Conservation (phyloP, 2,797 vertebrate species). For the Cossypha niveicapilla region DNA sequence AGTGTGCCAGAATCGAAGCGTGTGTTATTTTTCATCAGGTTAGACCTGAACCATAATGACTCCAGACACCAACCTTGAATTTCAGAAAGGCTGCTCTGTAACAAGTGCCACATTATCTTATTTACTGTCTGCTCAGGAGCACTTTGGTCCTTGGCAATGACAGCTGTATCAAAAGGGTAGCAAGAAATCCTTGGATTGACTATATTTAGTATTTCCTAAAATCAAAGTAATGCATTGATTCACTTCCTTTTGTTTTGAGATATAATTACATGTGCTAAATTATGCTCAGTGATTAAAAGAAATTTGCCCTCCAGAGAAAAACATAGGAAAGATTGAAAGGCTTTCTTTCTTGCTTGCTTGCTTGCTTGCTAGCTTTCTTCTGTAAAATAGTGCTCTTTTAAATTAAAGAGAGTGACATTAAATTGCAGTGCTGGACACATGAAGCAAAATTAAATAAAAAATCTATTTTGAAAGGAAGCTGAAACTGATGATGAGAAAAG, state of each 20-base stretch:
- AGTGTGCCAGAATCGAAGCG: not conserved
- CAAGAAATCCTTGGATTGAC: not conserved
- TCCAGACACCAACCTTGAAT: not conserved
- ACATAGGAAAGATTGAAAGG: not conserved
- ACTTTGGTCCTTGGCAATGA: not conserved
- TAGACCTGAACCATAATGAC: not conserved
- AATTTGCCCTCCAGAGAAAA: constrained; percentile 24
- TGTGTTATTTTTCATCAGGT: not conserved
- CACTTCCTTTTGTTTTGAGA: constrained; percentile 47
- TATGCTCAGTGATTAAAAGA: constrained; percentile 37
- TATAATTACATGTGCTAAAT: constrained; percentile 33
- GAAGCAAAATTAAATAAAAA: not conserved
- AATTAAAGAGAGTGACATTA: not conserved
- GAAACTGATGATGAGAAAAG: not conserved
- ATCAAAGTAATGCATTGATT: not conserved
- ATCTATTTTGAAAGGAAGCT: not conserved
- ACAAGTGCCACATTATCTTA: not conserved
- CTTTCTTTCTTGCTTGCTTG: not conserved
- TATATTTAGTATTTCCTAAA: constrained; percentile 38
- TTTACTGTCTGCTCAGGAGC: not conserved
- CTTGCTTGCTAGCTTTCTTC: not conserved
- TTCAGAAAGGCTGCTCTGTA: not conserved
- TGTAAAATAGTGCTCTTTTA: not conserved
- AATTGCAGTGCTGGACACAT: not conserved
- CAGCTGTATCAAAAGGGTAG: not conserved